A percentile compares a stretch with the other conserved stretches of the same genome.
Conservation (phyloP, 2,113 vertebrate genomes). For the Centropristis striata region DNA sequence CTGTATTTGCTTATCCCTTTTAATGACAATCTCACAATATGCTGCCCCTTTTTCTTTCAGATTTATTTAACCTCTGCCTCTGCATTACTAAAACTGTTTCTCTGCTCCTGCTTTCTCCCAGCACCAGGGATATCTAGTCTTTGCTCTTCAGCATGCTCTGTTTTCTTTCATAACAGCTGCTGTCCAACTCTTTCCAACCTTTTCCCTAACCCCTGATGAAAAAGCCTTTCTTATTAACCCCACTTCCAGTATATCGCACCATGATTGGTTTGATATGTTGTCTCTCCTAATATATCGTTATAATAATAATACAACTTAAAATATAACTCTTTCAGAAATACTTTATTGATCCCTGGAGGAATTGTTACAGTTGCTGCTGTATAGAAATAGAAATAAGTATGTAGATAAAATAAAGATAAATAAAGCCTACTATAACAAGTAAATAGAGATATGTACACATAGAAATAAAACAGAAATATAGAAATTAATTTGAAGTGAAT, state of each 20-base stretch:
- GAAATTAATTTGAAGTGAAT: too few species aligned
- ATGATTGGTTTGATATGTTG: slow-evolving; percentile 80
- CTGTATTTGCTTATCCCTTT: not conserved
- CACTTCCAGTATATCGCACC: slow-evolving; percentile 52
- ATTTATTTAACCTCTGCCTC: slow-evolving; percentile 62
- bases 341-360: too few species aligned
- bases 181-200: slow-evolving; percentile 53
- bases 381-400: too few species aligned
- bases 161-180: slow-evolving; percentile 67
- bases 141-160: slow-evolving; percentile 69
- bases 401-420: too few species aligned
- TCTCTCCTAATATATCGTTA: not conserved
- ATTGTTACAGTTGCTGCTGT: too few species aligned
- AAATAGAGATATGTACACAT: too few species aligned
- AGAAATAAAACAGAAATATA: too few species aligned
- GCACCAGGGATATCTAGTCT: slow-evolving; percentile 43
- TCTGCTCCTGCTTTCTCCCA: slow-evolving; percentile 66
- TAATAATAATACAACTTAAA: too few species aligned
- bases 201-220: slow-evolving; percentile 5
- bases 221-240: slow-evolving; percentile 43
- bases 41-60: slow-evolving; percentile 66
- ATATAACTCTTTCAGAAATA: too few species aligned
- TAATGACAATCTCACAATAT: slow-evolving; percentile 21
- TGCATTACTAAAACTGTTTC: slow-evolving; percentile 70
- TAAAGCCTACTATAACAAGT: too few species aligned